Evolutionary conservation across 2,113 vertebrate genomes (phyloP).

Genomic region (Proterorhinus semilunaris): DNA sequence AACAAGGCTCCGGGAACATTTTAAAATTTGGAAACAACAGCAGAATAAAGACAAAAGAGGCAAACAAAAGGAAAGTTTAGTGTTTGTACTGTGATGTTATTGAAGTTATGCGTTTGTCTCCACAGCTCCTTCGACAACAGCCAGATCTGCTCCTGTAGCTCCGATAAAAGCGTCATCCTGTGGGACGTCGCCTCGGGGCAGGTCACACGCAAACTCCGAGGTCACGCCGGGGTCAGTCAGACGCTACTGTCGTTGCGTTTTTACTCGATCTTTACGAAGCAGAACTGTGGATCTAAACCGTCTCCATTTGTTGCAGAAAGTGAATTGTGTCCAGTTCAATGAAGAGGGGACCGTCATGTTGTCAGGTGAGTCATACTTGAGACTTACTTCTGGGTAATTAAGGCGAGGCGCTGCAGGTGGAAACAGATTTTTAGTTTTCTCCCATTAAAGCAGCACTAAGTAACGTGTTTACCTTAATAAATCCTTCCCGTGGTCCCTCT

Average conservation of each 20-base stretch:
- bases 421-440: no score
- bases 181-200: conserved; percentile 91
- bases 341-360: conserved; percentile 88
- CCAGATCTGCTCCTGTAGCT: conserved; percentile 86
- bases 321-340: conserved; percentile 92
- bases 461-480: no score
- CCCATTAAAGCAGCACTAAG: no score
- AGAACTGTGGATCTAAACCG: neutral
- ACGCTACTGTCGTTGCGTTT: neutral
- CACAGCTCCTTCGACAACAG: conserved; percentile 91
- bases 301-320: conserved; percentile 72
- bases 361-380: conserved; percentile 81
- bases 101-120: neutral
- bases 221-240: conserved; percentile 87
- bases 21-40: no score
- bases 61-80: no score
- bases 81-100: no score
- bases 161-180: conserved; percentile 87
- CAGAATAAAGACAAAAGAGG: no score
- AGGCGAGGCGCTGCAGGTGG: no score
- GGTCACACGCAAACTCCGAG: conserved; percentile 87
- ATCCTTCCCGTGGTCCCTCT: no score
- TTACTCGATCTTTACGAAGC: neutral
- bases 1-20: no score
- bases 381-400: neutral